Percentiles rank a stretch among this genome's conserved stretches.
Conservation (phyloP, 2,888 invertebrate genomes). For the Limnephilus rhombicus region DNA sequence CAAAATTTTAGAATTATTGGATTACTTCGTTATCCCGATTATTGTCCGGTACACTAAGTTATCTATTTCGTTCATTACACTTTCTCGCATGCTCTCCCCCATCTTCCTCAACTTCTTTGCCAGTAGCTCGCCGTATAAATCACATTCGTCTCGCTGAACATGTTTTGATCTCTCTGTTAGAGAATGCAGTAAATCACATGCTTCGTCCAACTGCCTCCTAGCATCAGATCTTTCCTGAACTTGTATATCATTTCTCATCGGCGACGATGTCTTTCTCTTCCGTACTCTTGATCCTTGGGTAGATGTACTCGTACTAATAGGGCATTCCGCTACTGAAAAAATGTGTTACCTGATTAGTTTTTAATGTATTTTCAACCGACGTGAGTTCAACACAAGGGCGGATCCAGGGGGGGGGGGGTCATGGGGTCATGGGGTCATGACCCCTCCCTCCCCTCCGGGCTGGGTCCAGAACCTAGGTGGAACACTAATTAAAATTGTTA, state of each 20-base stretch:
- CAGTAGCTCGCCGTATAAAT: slow-evolving; percentile 73
- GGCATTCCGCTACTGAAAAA: neutral
- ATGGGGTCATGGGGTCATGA: too few species aligned
- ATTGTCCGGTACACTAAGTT: slow-evolving; percentile 74
- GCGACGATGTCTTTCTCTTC: neutral
- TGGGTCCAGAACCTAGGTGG: too few species aligned
- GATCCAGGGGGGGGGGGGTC: too few species aligned
- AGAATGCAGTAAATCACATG: slow-evolving; percentile 67
- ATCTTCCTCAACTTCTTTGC: slow-evolving; percentile 74
- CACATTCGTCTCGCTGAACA: slow-evolving; percentile 71
- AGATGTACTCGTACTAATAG: neutral
- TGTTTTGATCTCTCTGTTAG: slow-evolving; percentile 68
- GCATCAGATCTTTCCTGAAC: neutral
- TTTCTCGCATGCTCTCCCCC: slow-evolving; percentile 73
- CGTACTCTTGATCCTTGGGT: neutral
- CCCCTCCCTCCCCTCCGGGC: too few species aligned
- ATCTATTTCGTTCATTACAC: slow-evolving; percentile 76
- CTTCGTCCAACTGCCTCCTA: slow-evolving; percentile 69
- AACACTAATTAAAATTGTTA: too few species aligned
- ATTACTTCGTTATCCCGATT: slow-evolving; percentile 69
- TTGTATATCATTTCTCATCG: neutral
- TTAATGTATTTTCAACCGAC: neutral
- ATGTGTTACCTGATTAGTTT: neutral
- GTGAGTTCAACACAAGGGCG: neutral
- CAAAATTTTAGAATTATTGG: neutral